These are phyloP conservation scores for Leptinotarsa undecemlineata DNA, from an alignment of 1,140 invertebrate genomes.

Conservation along the genomic window DNA sequence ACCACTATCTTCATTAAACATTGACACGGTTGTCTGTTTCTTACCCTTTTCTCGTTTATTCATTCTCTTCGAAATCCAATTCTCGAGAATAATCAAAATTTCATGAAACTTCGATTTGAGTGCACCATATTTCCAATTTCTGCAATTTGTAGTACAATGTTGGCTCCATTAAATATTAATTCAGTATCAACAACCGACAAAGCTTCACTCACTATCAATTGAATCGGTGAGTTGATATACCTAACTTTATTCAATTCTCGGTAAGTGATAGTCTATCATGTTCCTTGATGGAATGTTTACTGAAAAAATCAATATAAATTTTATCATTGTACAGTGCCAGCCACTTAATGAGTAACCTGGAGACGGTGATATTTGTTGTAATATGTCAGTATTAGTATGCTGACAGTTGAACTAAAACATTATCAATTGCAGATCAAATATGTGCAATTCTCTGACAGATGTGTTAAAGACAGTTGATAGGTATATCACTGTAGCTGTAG, in stretches of 20 bases:
- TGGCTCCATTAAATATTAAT: neutral
- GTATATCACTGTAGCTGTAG: too few species aligned
- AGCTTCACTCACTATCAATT: slow-evolving; percentile 1
- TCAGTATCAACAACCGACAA: slow-evolving; percentile 1
- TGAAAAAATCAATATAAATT: too few species aligned
- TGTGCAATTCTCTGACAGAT: too few species aligned
- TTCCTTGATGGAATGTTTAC: neutral
- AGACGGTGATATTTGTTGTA: too few species aligned
- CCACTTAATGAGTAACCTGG: too few species aligned
- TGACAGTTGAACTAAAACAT: too few species aligned
- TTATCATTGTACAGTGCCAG: too few species aligned
- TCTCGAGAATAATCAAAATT: neutral
- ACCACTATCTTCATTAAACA: slow-evolving; percentile 8
- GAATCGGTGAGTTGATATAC: neutral
- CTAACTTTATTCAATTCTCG: neutral
- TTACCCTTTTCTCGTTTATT: neutral
- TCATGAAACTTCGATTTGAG: neutral
- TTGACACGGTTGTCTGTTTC: neutral
- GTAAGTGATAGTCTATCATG: neutral
- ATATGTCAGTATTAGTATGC: too few species aligned
- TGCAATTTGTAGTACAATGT: slow-evolving; percentile 6
- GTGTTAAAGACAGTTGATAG: too few species aligned
- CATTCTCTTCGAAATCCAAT: neutral
- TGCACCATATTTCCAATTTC: neutral
- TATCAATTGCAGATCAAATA: too few species aligned